A percentile compares a stretch with the other conserved stretches of the same genome.
Conservation (phyloP, 2,797 vertebrate species). For the Thripadectes ignobilis region DNA sequence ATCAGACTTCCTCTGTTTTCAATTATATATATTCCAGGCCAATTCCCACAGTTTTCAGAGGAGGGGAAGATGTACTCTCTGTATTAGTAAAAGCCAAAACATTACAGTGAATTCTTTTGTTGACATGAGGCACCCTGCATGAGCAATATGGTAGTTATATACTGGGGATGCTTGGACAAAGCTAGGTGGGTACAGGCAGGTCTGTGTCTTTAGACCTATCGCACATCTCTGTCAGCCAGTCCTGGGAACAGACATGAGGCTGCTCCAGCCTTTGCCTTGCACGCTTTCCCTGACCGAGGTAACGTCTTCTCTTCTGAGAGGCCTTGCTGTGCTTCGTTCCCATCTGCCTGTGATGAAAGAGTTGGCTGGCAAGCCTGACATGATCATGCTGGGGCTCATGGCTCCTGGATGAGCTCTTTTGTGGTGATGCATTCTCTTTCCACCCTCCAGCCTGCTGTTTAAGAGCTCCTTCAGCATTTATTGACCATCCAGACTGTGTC, state of each 20-base stretch:
- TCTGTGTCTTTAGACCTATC: not conserved
- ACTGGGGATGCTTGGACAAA: not conserved
- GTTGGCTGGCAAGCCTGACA: not conserved
- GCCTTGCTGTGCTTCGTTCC: not conserved
- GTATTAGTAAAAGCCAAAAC: not conserved
- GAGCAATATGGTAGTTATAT: not conserved
- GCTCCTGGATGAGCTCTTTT: not conserved
- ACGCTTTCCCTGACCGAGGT: rapidly evolving
- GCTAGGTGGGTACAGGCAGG: not conserved
- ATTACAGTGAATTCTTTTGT: not conserved
- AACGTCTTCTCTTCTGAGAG: not conserved
- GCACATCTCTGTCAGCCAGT: not conserved
- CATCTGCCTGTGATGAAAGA: not conserved
- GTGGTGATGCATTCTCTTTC: not conserved
- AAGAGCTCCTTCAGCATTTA: not conserved
- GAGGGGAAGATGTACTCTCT: not conserved
- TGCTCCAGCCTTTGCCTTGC: not conserved
- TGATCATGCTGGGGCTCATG: not conserved
- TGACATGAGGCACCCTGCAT: not conserved
- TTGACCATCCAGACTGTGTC: not conserved
- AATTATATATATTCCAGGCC: not conserved
- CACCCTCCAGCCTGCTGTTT: not conserved
- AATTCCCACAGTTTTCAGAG: not conserved
- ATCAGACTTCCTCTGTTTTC: not conserved
- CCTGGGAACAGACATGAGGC: rapidly evolving